Base-by-base conservation (phyloP, 2,113 vertebrate genomes). In the Tragelaphus scriptus region DNA sequence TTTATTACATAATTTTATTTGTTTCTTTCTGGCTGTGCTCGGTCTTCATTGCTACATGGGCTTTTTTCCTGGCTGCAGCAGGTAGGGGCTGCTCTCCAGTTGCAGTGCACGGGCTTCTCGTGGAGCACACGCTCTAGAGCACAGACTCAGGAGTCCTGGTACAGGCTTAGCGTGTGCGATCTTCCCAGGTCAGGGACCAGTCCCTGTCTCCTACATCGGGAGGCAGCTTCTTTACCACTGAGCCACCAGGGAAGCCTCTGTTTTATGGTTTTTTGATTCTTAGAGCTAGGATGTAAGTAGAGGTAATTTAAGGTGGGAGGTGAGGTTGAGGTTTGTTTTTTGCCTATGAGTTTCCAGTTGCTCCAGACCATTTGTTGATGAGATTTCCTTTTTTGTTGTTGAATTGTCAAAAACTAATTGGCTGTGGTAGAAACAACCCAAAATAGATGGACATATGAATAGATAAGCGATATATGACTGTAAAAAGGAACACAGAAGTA, bases 81-180 rank as follows among this genome's bases (percentile, higher is more conserved):
- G 36, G n/a, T 5, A 6, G 68, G 65, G 68, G 19, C n/a, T 23
- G 2, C 68, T 23, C 68, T 40, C n/a, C n/a, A 71, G 10, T 21
- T 1, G 5, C n/a, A 0, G 19, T 6, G 19, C 4, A 0, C 0
- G 0, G 21, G n/a, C 68, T 21, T 71, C n/a, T 40, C 40, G 40
- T 25, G 12, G 40, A 14, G 36, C 68, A 36, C 68, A 40, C 1
- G n/a, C 68, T 71, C 68, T 23, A 1, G 65, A 1, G 19, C 21
- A 25, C 2, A 13, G 36, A 11, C 40, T 77, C 71, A 2, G 17
- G 3, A 0, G 23, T 26, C 12, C 12, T 44, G 71, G 40, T 25
- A 11, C 36, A 25, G 71, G 36, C 21, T 25, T 44, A 1, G 36
- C 21, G 3, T 25, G 68, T 77, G 71, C 40, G 11, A 0, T 32